Base-by-base conservation (phyloP, 2,888 invertebrate species). In the Harpagoxenus sublaevis region DNA sequence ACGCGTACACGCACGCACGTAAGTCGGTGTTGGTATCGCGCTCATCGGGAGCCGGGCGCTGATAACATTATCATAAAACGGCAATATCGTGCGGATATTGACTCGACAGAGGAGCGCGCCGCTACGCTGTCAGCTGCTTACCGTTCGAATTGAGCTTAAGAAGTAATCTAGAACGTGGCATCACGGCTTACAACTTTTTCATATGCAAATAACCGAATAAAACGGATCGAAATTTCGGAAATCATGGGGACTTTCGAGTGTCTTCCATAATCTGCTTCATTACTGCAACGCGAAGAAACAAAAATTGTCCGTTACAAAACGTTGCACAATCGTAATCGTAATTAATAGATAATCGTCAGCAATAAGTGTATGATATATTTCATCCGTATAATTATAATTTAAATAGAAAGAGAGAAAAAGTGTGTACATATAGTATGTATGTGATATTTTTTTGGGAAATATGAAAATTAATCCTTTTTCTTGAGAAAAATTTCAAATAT, bases 61-160 rank as follows among this genome's bases (percentile, higher is more conserved):
- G 95, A 95, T 95, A 95, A 95, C 95, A 95, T 95, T 95, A 95
- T 95, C 95, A 95, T 95, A 95, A 95, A 95, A 95, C 92, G 94
- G 95, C 94, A 95, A 95, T 95, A 94, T 94, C 93, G 93, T 92
- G 88, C 90, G 93, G 90, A 92, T 92, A 92, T 92, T 92, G 93
- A 91, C 89, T 88, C 90, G 89, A 88, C 86, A 86, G 86, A 89
- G 88, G 83, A 89, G 88, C 85, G 78, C 86, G 87, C 60, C 39
- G 86, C 88, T 83, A 75, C 78, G 81, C 84, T 62, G 84, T 53
- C 88, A 81, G 77, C 86, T 84, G 84, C 73, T 87, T 81, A 84
- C 88, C 86, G 87, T 84, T 84, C 88, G 87, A 91, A 88, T 86
- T 85, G 86, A 92, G 89, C 73, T 90, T 89, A 91, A 92, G 90